These are phyloP conservation scores for Tautogolabrus adspersus DNA, from an alignment of 2,113 vertebrate genomes.

Conservation along the genomic window DNA sequence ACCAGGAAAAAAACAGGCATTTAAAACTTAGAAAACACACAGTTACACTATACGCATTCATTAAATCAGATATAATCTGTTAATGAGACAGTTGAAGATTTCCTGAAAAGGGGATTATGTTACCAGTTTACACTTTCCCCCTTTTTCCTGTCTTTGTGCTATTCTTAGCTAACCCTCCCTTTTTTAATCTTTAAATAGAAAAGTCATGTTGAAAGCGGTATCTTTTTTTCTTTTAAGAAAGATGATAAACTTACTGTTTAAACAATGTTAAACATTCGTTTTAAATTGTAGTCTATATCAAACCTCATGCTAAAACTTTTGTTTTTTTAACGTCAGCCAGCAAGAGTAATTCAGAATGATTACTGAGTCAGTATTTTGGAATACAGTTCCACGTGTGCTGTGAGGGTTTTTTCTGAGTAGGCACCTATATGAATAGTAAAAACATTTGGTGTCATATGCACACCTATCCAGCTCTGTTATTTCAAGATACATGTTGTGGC, in stretches of 20 bases:
- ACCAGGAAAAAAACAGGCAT: too few relatives aligned
- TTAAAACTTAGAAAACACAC: too few relatives aligned
- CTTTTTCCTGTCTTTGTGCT: too few relatives aligned
- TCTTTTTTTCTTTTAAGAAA: not conserved
- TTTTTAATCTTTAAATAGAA: not conserved
- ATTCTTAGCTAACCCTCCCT: not conserved
- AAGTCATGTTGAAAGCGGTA: not conserved
- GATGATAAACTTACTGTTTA: not conserved
- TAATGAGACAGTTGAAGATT: too few relatives aligned
- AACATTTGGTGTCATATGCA: conserved; percentile 1
- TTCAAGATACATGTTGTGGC: conserved; percentile 23
- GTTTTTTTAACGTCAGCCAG: not conserved
- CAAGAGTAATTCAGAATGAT: not conserved
- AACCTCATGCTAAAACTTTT: not conserved
- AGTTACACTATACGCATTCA: too few relatives aligned
- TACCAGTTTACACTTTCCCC: too few relatives aligned
- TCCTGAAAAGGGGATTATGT: too few relatives aligned
- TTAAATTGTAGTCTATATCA: not conserved
- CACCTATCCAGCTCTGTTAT: conserved; percentile 22
- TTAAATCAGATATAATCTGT: too few relatives aligned
- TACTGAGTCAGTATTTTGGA: not conserved
- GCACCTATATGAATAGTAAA: not conserved
- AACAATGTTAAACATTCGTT: not conserved
- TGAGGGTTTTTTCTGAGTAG: not conserved
- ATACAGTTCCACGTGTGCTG: conserved; percentile 13